phyloP scores from a whole-genome alignment of 1,140 invertebrate species.

The Probaryconus sp. region DNA sequence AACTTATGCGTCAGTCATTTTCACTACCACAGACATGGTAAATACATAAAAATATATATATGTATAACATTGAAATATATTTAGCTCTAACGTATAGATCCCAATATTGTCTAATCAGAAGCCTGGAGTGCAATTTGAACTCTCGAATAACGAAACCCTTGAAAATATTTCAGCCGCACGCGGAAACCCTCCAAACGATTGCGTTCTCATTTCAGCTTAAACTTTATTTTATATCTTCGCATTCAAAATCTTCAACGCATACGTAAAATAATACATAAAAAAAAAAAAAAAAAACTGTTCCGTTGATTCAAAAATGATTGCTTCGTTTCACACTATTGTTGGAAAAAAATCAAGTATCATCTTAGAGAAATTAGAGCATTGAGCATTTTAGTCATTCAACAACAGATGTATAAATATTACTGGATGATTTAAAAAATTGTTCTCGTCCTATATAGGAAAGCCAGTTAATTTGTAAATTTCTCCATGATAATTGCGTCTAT shows the following conservation, averaged over 20 bases:
- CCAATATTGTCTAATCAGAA: conserved; percentile 16
- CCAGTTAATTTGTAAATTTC: background rate
- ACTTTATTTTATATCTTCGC: conserved; percentile 18
- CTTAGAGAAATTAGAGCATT: no score
- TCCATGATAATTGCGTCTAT: no score
- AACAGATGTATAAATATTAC: no score
- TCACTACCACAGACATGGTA: background rate
- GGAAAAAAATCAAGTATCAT: no score
- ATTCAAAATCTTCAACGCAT: background rate
- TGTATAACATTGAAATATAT: background rate
- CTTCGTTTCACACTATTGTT: no score
- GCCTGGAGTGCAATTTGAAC: conserved; percentile 4
- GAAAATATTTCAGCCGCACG: conserved; percentile 5
- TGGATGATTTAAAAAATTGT: no score
- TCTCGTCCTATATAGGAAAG: background rate
- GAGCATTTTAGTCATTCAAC: background rate
- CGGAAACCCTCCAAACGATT: conserved; percentile 27
- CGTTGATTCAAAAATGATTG: no score
- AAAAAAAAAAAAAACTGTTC: background rate
- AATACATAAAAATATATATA: conserved; percentile 1
- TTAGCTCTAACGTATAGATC: conserved; percentile 2
- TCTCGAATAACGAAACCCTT: conserved; percentile 22
- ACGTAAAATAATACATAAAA: no score
- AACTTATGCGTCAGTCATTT: background rate
- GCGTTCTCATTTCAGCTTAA: conserved; percentile 9